Percentiles rank a stretch among this genome's conserved stretches.
Evolutionary conservation across 2,888 invertebrate genomes (phyloP).

Genomic region (Hirtodrosophila cameraria): DNA sequence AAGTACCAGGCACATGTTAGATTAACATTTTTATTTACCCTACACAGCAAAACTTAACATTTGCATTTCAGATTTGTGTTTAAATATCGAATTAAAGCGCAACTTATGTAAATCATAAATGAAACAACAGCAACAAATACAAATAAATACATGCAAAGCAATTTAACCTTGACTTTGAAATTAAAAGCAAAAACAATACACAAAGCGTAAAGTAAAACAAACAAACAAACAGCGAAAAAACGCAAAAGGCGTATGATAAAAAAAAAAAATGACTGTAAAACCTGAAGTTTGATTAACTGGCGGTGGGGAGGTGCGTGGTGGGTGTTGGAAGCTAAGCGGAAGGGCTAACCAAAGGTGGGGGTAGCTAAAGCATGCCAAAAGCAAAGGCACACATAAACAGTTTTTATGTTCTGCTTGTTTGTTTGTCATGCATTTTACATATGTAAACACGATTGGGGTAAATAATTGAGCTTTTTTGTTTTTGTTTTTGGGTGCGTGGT

Average conservation of each 20-base stretch:
- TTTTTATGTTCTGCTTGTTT: slow-evolving; percentile 46
- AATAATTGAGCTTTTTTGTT: slow-evolving; percentile 19
- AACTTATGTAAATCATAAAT: slow-evolving; percentile 38
- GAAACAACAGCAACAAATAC: slow-evolving; percentile 9
- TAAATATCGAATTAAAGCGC: slow-evolving; percentile 29
- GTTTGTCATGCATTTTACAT: slow-evolving; percentile 60
- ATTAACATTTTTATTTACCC: slow-evolving; percentile 23
- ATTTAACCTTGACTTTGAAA: slow-evolving; percentile 78
- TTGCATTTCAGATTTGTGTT: slow-evolving; percentile 14
- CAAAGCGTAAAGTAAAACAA: slow-evolving; percentile 44
- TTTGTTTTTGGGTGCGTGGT: slow-evolving; percentile 8
- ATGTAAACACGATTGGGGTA: slow-evolving; percentile 39
- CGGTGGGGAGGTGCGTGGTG: neutral
- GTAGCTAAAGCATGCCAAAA: neutral
- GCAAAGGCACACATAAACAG: slow-evolving; percentile 34
- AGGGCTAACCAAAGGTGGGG: too few species aligned
- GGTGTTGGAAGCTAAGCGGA: neutral
- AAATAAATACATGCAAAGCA: slow-evolving; percentile 29
- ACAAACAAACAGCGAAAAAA: slow-evolving; percentile 38
- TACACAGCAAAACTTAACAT: slow-evolving; percentile 21
- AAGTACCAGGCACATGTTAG: slow-evolving; percentile 67
- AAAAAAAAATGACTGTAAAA: slow-evolving; percentile 49
- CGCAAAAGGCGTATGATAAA: slow-evolving; percentile 28
- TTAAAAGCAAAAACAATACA: slow-evolving; percentile 34
- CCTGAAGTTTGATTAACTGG: slow-evolving; percentile 33